Base-by-base conservation (phyloP, 2,113 vertebrate genomes). In the Mesembrinibis cayennensis region DNA sequence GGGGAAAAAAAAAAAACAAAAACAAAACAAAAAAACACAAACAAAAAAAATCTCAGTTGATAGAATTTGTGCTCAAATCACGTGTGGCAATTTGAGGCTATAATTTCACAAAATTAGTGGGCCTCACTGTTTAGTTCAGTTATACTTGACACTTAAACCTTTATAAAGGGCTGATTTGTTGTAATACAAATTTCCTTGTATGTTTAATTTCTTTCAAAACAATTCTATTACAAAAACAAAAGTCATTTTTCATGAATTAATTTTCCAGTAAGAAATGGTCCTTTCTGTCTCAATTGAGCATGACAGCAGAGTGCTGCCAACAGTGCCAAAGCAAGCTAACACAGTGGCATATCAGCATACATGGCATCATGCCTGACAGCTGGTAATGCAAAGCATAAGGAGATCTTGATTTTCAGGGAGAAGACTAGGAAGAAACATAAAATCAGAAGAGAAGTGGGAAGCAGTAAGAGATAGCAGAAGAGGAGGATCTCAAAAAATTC, bases 391-490 rank as follows among this genome's bases (percentile, higher is more conserved):
- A 95, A 97, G 81, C 87, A 93, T 93, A 95, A 96, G 89, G 91
- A 96, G 82, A 95, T 83, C 94, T 87, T 96, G 89, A 95, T 97
- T 97, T 95, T 95, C 89, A 93, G 62, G 42, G 82, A 94, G 78
- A 95, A 94, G 74, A 91, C 66, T 72, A 79, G 83, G 72, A 87
- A 87, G 78, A 97, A 89, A 95, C 59, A 61, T 45, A 67, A 91
- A 97, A 96, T 96, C 96, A 90, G 71, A 87, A 79, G 66, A 93
- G 84, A 94, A 91, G 74, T 81, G 84, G 78, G 87, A 95, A 96
- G 82, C 71, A 86, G 74, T 42, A 90, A 88, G 87, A 95, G 82
- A 91, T 36, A 91, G 66, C 87, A 96, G 74, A 91, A 85, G 62
- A 95, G 78, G 67, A 93, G 52, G 73, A 91, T 86, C 89, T 88